Evolutionary conservation across 2,797 vertebrate genomes (phyloP), one percentile per base, ranked within the genome.

Genomic region (Ctenosaura bakeri): DNA sequence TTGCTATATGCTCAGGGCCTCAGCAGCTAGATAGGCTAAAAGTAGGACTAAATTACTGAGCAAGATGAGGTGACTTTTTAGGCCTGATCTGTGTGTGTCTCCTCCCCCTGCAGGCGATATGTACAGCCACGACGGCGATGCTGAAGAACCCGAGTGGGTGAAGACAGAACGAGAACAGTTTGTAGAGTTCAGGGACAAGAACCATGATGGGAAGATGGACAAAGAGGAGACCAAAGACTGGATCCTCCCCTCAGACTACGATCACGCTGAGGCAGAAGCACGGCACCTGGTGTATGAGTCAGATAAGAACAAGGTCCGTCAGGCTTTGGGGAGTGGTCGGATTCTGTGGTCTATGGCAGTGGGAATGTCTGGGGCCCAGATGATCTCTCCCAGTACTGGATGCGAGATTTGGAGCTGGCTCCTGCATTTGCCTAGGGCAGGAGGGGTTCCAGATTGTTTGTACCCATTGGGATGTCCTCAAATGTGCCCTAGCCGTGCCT

Each of bases 121-220:
- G 98, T 99, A 98, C 94, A 98, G 96, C 52, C 96, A 98, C 0
- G 98, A 98, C 0, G 97, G 97, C 0, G 97, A 97, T 0, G 96
- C 97, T 0, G 97, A 98, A 0, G 98, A 99, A 14, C 98, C 98
- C 0, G 98, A 99, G 22, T 99, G 98, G 98, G 98, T 99, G 42
- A 98, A 97, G 35, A 98, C 98, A 0, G 98, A 99, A 82, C 96
- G 98, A 50, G 97, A 99, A 16, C 98, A 99, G 85, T 99, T 99
- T 42, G 93, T 97, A 4, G 98, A 99, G 84, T 98, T 98, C 95
- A 96, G 98, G 54, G 98, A 99, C 95, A 98, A 98, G 93, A 99
- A 99, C 95, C 97, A 97, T 0, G 99, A 99, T 0, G 98, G 98
- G 0, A 99, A 98, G 92, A 98, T 99, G 99, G 98, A 99, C 96